Evolutionary conservation across 2,888 invertebrate genomes (phyloP), one percentile per base, ranked within the genome.

Genomic region (Megamerina dolium): DNA sequence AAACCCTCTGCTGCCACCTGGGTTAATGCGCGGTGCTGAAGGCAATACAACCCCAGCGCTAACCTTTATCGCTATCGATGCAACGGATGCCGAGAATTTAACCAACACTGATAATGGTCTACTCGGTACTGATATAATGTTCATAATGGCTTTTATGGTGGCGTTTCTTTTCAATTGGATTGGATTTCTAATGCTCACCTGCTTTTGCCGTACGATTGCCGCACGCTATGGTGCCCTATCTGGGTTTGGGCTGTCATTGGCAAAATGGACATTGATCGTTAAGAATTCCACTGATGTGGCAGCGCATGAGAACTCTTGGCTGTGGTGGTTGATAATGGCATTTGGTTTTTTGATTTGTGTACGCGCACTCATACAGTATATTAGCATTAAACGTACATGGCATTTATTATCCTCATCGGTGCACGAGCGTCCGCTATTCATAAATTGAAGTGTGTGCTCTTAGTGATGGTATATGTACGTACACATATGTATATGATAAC

Each of bases 91-190:
- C 1, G 81, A 82, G 45, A 85, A 83, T 54, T 76, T 80, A 38
- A 85, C 87, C 63, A 79, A 81, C 8, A 47, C 47, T 21, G 87
- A 89, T 62, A 85, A 83, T 61, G 83, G 83, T 58, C 77, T 92
- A 45, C 80, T 93, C 37, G 93, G 93, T 50, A 93, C 92, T 21
- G 93, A 93, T 68, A 84, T 91, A 60, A 91, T 92, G 85, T 93
- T 93, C 73, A 81, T 91, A 55, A 87, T 88, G 49, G 89, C 92
- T 30, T 93, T 93, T 73, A 82, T 92, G 88, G 92, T 92, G 70
- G 88, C 93, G 57, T 93, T 94, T 75, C 80, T 93, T 37, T 93
- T 94, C 75, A 94, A 94, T 75, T 94, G 93, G 93, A 67, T 94
- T 65, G 94, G 94, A 12, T 92, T 94, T 70, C 74, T 94, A 56